These are phyloP conservation scores for Plagiodera versicolora DNA, from an alignment of 2,888 invertebrate species.

Conservation along the genomic window DNA sequence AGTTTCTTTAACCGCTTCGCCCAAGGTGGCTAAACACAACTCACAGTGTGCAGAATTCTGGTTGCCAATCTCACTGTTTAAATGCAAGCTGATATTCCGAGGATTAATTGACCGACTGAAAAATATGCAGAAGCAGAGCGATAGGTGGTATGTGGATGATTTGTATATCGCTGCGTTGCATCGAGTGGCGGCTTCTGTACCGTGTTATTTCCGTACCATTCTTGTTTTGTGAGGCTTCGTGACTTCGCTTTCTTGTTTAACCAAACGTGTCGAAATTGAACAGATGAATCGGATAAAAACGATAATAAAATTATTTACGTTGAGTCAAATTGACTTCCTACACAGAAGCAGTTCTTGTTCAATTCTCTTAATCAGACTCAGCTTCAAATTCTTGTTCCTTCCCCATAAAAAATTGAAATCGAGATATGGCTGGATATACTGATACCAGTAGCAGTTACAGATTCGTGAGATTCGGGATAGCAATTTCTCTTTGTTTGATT, in stretches of 20 bases:
- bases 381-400: no score
- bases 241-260: not conserved
- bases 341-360: no score
- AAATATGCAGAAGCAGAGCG: not conserved
- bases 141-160: not conserved
- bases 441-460: no score
- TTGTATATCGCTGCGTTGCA: not conserved
- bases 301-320: not conserved
- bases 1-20: not conserved
- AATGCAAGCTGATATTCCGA: constrained; percentile 3
- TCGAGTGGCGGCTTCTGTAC: not conserved
- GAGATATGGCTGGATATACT: no score
- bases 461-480: no score
- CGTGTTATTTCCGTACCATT: not conserved
- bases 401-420: no score
- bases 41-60: constrained; percentile 18
- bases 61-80: constrained; percentile 13
- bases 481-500: no score
- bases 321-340: not conserved
- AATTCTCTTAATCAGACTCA: no score
- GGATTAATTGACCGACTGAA: constrained; percentile 7
- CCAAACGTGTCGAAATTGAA: not conserved
- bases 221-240: not conserved
- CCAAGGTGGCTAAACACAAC: constrained; percentile 6
- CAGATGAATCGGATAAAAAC: not conserved